Conservation (phyloP, 2,113 vertebrate species). For the Dicerorhinus sumatrensis region DNA sequence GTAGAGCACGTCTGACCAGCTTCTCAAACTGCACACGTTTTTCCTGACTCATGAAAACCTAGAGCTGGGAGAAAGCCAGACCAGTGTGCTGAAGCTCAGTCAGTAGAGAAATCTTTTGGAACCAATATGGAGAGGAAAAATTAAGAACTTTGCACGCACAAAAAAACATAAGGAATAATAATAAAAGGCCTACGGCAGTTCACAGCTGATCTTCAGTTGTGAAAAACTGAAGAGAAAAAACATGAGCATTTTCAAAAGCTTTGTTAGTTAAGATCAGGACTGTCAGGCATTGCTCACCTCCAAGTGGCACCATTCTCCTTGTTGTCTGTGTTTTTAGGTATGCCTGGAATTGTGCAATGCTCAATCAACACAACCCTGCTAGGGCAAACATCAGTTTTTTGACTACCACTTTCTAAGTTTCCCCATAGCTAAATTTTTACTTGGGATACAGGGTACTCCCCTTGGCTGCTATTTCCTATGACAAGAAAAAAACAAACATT, state of each 20-base stretch:
- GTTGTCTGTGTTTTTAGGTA: background rate
- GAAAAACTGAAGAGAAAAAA: constrained; percentile 10
- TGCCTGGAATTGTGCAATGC: background rate
- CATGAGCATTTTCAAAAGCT: constrained; percentile 23
- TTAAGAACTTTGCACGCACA: background rate
- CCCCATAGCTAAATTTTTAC: constrained; percentile 43
- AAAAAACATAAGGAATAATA: background rate
- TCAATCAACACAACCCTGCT: background rate
- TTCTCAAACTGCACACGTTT: constrained; percentile 6
- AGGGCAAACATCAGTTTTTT: background rate
- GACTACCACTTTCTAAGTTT: constrained; percentile 43
- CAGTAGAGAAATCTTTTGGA: constrained; percentile 41
- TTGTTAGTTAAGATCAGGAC: background rate
- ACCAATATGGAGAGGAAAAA: constrained; percentile 34
- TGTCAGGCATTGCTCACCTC: background rate
- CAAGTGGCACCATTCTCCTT: background rate
- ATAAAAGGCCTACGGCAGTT: background rate
- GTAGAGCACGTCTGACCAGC: background rate
- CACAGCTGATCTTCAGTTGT: background rate
- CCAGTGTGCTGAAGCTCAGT: background rate
- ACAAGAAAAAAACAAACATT: constrained; percentile 50
- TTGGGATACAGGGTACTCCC: constrained; percentile 43
- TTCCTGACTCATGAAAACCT: constrained; percentile 67
- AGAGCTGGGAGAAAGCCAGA: constrained; percentile 31
- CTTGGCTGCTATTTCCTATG: constrained; percentile 62